Evolutionary conservation across 2,113 vertebrate species (phyloP).

Genomic region (Parus major): DNA sequence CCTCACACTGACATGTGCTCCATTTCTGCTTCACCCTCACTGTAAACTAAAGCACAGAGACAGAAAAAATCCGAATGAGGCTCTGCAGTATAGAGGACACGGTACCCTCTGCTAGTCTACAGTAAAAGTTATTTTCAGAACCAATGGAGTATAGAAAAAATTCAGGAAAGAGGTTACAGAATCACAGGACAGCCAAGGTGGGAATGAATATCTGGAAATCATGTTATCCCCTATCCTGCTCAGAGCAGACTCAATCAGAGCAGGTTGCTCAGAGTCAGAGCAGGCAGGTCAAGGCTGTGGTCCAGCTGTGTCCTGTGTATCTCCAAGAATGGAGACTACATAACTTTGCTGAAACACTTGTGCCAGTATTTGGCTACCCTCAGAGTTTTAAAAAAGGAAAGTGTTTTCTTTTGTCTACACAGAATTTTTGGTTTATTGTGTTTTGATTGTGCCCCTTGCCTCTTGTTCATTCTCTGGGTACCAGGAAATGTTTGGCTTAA

Average conservation of each 20-base stretch:
- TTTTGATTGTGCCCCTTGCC: neutral
- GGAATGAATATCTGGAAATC: neutral
- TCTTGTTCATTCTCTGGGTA: neutral
- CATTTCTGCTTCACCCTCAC: neutral
- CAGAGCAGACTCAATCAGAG: neutral
- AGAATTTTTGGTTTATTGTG: neutral
- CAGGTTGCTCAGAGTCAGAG: neutral
- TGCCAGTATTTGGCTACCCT: neutral
- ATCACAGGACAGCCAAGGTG: neutral
- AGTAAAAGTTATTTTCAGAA: neutral
- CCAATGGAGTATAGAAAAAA: neutral
- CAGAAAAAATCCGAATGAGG: neutral
- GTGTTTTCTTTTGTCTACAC: neutral
- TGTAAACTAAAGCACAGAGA: neutral
- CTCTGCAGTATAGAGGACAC: neutral
- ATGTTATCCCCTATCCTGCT: accelerated
- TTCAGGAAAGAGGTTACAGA: neutral
- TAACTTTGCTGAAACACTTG: neutral
- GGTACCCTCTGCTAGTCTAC: neutral
- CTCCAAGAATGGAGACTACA: neutral
- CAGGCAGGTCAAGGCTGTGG: neutral
- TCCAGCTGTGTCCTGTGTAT: neutral
- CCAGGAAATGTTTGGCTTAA: neutral
- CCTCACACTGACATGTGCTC: neutral
- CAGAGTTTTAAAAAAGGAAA: neutral